phyloP scores from a whole-genome alignment of 2,797 vertebrate genomes.

The Argentina silus region DNA sequence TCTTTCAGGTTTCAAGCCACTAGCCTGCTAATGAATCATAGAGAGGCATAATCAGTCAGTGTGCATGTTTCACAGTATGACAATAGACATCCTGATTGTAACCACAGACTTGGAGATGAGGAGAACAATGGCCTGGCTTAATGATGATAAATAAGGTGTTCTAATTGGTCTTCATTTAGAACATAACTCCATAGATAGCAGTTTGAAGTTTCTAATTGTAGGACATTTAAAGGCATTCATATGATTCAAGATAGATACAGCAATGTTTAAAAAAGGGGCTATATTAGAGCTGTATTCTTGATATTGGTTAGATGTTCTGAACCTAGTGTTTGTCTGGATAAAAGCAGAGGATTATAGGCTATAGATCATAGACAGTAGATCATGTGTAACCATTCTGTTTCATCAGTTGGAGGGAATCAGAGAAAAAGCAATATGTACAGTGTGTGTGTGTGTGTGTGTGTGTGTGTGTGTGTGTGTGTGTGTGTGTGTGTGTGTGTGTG shows the following conservation, averaged over 20 bases:
- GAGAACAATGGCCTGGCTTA: conserved; percentile 76
- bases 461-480: background rate
- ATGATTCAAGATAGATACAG: conserved; percentile 36
- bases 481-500: conserved; percentile 33
- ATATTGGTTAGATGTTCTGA: conserved; percentile 23
- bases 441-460: background rate
- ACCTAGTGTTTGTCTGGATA: conserved; percentile 36
- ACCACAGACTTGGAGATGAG: conserved; percentile 71
- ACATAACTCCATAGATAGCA: conserved; percentile 65
- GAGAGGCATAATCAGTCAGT: conserved; percentile 72
- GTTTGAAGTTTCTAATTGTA: conserved; percentile 70
- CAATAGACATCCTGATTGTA: conserved; percentile 80
- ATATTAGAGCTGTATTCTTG: conserved; percentile 50
- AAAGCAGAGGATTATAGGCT: background rate
- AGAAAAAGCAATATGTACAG: background rate
- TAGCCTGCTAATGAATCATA: conserved; percentile 74
- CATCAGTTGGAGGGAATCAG: conserved; percentile 60
- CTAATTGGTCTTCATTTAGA: conserved; percentile 74
- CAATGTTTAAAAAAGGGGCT: conserved; percentile 38
- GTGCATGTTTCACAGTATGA: conserved; percentile 67
- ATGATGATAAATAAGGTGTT: conserved; percentile 79
- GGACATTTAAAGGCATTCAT: conserved; percentile 67
- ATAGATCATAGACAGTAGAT: background rate
- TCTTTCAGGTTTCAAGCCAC: conserved; percentile 64
- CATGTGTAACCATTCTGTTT: conserved; percentile 68